phyloP scores from a whole-genome alignment of 2,797 vertebrate species.

The Enteromius radiatus region DNA sequence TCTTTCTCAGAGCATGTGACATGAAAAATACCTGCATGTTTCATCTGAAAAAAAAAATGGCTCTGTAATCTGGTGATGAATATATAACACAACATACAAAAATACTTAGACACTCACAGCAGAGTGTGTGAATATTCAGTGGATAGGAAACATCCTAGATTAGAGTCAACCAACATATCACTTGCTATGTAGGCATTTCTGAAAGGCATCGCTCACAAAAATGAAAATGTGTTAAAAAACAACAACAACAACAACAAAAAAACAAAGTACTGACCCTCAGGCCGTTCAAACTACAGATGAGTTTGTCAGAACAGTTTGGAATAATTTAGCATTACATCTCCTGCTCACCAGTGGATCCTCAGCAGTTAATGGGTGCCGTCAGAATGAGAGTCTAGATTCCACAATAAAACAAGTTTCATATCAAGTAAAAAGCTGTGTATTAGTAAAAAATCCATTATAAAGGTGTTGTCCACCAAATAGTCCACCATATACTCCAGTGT shows the following conservation, averaged over 20 bases:
- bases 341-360: not conserved
- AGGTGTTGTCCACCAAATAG: too few species aligned
- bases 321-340: not conserved
- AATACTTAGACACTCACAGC: not conserved
- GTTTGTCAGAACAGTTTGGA: not conserved
- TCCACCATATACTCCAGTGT: not conserved
- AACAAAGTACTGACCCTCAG: not conserved
- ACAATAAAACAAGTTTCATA: not conserved
- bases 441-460: not conserved
- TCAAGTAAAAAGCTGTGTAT: not conserved
- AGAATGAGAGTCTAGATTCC: not conserved
- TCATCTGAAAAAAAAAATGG: not conserved
- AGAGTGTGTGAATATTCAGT: conserved; percentile 13
- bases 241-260: too few species aligned
- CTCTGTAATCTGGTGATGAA: conserved; percentile 6
- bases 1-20: not conserved
- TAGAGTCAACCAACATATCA: not conserved
- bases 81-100: not conserved
- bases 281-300: not conserved
- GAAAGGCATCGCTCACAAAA: not conserved
- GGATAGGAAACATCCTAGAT: not conserved
- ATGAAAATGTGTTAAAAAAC: not conserved
- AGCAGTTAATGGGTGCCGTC: not conserved
- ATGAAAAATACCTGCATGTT: conserved; percentile 17
- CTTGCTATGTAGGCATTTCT: conserved; percentile 3